A percentile compares a stretch with the other conserved stretches of the same genome.
Evolutionary conservation across 2,888 invertebrate species (phyloP).

Genomic region (Andrena camellia): DNA sequence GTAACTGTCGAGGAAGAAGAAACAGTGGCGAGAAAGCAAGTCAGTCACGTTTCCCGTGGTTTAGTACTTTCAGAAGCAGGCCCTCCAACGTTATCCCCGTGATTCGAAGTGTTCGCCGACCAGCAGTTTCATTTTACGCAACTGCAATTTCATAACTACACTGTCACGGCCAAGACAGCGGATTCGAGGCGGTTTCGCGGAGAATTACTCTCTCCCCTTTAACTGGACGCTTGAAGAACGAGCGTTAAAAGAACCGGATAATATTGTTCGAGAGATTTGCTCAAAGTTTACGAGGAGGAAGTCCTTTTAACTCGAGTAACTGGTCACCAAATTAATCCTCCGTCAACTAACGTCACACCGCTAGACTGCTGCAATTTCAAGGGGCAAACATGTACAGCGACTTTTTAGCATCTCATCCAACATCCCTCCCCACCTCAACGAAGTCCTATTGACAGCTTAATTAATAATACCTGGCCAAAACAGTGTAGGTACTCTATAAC

Average conservation of each 20-base stretch:
- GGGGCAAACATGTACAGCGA: not conserved
- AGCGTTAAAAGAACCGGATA: conserved; percentile 25
- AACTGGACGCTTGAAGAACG: conserved; percentile 14
- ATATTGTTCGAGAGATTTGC: conserved; percentile 18
- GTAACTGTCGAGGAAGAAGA: not conserved
- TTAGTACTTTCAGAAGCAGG: conserved; percentile 36
- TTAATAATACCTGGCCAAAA: too few relatives aligned
- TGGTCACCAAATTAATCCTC: conserved; percentile 40
- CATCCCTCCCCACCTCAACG: too few relatives aligned
- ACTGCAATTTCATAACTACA: conserved; percentile 48
- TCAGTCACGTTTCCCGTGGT: conserved; percentile 38
- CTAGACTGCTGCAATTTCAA: not conserved
- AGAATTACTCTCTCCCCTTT: conserved; percentile 27
- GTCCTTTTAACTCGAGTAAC: conserved; percentile 19
- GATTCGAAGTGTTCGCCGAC: conserved; percentile 26
- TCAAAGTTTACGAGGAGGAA: conserved; percentile 7
- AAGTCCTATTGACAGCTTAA: too few relatives aligned
- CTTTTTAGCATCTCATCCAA: too few relatives aligned
- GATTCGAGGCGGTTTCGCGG: conserved; percentile 32
- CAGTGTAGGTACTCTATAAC: too few relatives aligned
- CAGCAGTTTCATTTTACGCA: conserved; percentile 52
- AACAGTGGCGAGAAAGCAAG: conserved; percentile 10
- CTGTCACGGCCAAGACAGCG: conserved; percentile 42
- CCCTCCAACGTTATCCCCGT: conserved; percentile 3
- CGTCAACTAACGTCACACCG: not conserved